A percentile compares a stretch with the other conserved stretches of the same genome.
phyloP scores from a whole-genome alignment of 2,113 vertebrate genomes.

The Bubo scandiacus region DNA sequence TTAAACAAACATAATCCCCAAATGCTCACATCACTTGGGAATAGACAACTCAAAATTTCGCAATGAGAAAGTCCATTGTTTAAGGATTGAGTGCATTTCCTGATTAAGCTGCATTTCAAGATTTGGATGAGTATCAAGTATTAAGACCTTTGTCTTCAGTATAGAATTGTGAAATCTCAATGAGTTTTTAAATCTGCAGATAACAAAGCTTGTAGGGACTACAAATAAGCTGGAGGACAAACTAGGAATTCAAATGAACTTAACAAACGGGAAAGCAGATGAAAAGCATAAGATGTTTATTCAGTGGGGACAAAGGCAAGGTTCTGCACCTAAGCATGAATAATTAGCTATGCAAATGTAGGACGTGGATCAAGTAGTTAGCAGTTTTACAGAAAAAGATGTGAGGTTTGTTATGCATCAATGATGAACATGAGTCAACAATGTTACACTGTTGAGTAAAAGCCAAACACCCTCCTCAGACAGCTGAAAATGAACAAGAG shows the following conservation, averaged over 20 bases:
- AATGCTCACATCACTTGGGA: neutral
- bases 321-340: neutral
- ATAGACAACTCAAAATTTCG: neutral
- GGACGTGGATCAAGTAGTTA: neutral
- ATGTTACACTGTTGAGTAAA: neutral
- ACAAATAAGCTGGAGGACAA: neutral
- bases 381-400: neutral
- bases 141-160: slow-evolving; percentile 20
- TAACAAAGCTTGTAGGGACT: slow-evolving; percentile 14
- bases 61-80: neutral
- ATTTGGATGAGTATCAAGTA: neutral
- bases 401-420: neutral
- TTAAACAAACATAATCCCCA: neutral
- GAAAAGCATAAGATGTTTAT: slow-evolving; percentile 15
- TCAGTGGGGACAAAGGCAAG: slow-evolving; percentile 17
- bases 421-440: neutral
- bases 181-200: slow-evolving; percentile 14
- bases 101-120: neutral
- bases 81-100: neutral
- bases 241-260: slow-evolving; percentile 1
- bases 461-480: neutral
- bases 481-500: neutral
- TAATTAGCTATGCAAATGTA: slow-evolving; percentile 20
- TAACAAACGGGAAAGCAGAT: neutral
- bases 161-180: neutral